phyloP scores from a whole-genome alignment of 2,113 vertebrate genomes.

The Thinocorus orbignyianus region DNA sequence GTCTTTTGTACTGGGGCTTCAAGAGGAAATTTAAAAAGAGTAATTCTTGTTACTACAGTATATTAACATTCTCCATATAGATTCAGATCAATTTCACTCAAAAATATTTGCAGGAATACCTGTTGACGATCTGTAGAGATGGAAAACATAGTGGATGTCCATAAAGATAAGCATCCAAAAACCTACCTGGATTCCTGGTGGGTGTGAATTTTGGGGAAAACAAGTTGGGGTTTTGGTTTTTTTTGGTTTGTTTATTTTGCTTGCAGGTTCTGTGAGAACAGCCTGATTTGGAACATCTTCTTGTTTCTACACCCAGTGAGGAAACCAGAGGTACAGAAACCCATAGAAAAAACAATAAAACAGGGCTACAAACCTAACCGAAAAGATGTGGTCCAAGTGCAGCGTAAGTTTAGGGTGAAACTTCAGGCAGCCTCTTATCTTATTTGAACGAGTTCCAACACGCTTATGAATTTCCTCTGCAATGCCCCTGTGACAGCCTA shows the following conservation, averaged over 20 bases:
- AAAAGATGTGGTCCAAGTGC: background rate
- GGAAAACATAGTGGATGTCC: background rate
- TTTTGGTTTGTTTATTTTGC: background rate
- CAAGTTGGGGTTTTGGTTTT: background rate
- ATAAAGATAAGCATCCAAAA: background rate
- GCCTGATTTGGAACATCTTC: background rate
- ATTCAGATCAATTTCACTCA: background rate
- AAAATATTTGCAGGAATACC: background rate
- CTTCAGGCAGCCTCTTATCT: background rate
- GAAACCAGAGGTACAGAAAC: background rate
- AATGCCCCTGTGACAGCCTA: background rate
- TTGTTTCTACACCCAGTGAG: background rate
- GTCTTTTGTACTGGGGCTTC: background rate
- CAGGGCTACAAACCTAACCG: background rate
- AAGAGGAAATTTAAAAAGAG: background rate
- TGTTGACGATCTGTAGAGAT: background rate
- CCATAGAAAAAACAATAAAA: background rate
- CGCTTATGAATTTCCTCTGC: conserved; percentile 9
- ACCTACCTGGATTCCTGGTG: background rate
- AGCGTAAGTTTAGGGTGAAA: background rate
- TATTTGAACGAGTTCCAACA: background rate
- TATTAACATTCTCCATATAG: background rate
- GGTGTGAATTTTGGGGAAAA: background rate
- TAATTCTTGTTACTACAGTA: background rate
- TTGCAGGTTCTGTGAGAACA: background rate